Conservation (phyloP, 2,888 invertebrate genomes). For the Osedax frankpressi region DNA sequence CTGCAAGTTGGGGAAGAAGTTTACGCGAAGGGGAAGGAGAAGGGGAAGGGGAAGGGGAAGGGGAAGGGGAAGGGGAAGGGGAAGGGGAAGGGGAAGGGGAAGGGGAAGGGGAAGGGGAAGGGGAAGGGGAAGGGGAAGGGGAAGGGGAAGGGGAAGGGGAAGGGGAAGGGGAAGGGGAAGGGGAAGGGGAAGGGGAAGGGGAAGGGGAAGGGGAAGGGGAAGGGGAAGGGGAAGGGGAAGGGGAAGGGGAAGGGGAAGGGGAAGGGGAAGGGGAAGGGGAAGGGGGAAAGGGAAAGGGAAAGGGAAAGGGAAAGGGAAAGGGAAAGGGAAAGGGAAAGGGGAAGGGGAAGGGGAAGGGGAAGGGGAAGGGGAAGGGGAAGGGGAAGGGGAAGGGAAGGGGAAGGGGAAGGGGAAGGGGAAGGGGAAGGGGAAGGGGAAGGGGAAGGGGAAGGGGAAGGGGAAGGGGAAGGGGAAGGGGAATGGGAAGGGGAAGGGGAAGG, state of each 20-base stretch:
- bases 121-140: constrained; percentile 14
- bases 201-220: constrained; percentile 1
- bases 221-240: constrained; percentile 14
- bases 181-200: constrained; percentile 8
- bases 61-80: constrained; percentile 11
- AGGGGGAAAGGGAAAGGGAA: constrained; percentile 15
- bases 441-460: constrained; percentile 13
- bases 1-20: constrained; percentile 10
- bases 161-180: constrained; percentile 3
- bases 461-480: constrained; percentile 6
- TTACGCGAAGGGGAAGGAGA: not conserved
- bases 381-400: constrained; percentile 4
- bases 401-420: constrained; percentile 17
- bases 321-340: constrained; percentile 4
- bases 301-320: constrained; percentile 15
- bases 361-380: constrained; percentile 1
- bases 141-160: constrained; percentile 11
- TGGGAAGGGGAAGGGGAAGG: constrained; percentile 8
- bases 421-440: constrained; percentile 12
- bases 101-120: constrained; percentile 15
- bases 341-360: constrained; percentile 10
- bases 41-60: constrained; percentile 9
- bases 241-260: constrained; percentile 2
- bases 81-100: constrained; percentile 15
- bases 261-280: constrained; percentile 10